Evolutionary conservation across 2,797 vertebrate species (phyloP), one percentile per base, ranked within the genome.

Genomic region (Semotilus atromaculatus): DNA sequence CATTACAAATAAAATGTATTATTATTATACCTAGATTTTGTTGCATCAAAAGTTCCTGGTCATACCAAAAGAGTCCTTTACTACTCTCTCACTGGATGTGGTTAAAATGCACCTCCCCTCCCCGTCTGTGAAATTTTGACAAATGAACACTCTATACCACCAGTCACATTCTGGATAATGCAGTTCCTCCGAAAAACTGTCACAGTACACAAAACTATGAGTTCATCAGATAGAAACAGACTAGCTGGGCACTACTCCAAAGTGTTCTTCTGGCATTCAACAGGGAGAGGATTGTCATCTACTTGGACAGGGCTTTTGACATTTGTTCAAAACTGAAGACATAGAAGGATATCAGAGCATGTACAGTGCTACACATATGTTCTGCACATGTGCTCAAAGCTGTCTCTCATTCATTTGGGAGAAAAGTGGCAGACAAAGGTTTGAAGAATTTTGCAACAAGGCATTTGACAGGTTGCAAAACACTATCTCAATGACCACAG

Each of bases 151-250:
- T 26, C 26, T 26, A 48, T 82, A 11, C 71, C 76, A 29, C 77
- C 67, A 31, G 38, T 88, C 7, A 45, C 66, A 43, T 88, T 84
- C 45, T 84, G 85, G 77, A 31, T 88, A 16, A 81, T 86, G 73
- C 38, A 84, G 66, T 83, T 74, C 60, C 18, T 64, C 14, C 7
- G 2, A 18, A 75, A 75, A 53, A 26, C 13, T 67, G 6, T 45
- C 66, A 16, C 76, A 85, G 71, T 53, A 80, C n/a, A 81, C 36
- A 68, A 83, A 38, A 38, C 21, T 84, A 34, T 43, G 67, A 14
- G 29, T 84, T 3, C 55, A 77, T 23, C 70, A 86, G 84, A 43
- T 43, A 43, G 40, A 43, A 43, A 43, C 40, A 43, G 10, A 11
- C 40, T 43, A 43, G 40, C 1, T 43, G 40, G 40, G 38, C 82